Evolutionary conservation across 2,888 invertebrate species (phyloP), one percentile per base, ranked within the genome.

Genomic region (Dione juno): DNA sequence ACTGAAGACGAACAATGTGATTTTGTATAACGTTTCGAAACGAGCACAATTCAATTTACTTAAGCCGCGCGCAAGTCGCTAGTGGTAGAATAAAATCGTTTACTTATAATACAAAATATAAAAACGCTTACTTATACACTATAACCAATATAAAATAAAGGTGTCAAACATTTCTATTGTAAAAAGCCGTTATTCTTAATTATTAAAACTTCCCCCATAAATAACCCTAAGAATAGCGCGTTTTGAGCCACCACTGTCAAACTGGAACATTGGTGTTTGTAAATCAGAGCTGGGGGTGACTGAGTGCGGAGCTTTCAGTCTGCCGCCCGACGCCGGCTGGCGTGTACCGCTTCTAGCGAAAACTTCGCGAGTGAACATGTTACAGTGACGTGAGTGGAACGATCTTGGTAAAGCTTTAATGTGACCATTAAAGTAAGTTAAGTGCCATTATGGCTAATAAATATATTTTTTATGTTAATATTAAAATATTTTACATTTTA

Each of bases 301-400:
- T 43, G 53, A 37, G 80, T 69, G 80, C 78, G 79, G 79, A 83
- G 83, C 77, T 69, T 74, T 75, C 84, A 91, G 92, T 92, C 87
- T 82, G 85, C 85, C 87, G 87, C 85, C 81, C 79, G 84, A 84
- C 89, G 76, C 78, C 75, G 78, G 77, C 75, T 77, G 78, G 77
- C 76, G 77, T 72, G 75, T 67, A 73, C 77, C 50, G 35, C 66
- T 57, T 28, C 63, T n/a, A 67, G 61, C 14, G 37, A 53, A 75
- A 76, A 77, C 73, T 77, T 77, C 69, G 71, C 61, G 71, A 66
- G 57, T 66, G 70, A 59, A 68, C 65, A 73, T 74, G 73, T 75
- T 72, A 72, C 43, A 67, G 70, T 70, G 75, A 73, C 61, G 63
- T 69, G 66, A 48, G 61, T 61, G 61, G 45, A 43, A 35, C 35